These are phyloP conservation scores for Pantherophis alleghaniensis DNA, from an alignment of 2,797 vertebrate species.

Conservation along the genomic window DNA sequence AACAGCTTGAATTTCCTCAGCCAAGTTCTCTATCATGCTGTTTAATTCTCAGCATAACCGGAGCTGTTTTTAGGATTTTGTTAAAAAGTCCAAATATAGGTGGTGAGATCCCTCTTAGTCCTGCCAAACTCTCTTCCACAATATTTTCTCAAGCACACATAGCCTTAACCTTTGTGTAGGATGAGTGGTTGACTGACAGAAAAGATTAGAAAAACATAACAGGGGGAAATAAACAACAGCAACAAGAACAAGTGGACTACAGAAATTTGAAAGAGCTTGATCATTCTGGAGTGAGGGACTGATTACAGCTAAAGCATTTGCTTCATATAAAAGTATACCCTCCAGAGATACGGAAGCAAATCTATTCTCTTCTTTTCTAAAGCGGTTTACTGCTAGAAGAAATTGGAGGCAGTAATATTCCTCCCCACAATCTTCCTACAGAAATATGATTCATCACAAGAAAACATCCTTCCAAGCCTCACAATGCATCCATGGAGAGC, in stretches of 20 bases:
- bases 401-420: not conserved
- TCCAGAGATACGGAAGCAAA: not conserved
- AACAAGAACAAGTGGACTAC: not conserved
- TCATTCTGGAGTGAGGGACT: not conserved
- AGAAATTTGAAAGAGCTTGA: not conserved
- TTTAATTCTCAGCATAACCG: not conserved
- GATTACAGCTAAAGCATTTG: not conserved
- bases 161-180: not conserved
- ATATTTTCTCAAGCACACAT: not conserved
- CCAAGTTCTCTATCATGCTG: not conserved
- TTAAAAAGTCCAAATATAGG: not conserved
- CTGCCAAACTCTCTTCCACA: not conserved
- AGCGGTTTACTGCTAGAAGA: not conserved
- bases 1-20: not conserved
- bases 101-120: not conserved
- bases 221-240: not conserved
- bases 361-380: not conserved
- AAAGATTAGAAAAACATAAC: not conserved
- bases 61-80: not conserved
- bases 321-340: not conserved
- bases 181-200: not conserved
- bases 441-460: not conserved
- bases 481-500: not conserved
- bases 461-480: not conserved
- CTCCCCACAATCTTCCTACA: not conserved